Evolutionary conservation across 2,797 vertebrate species (phyloP).

Genomic region (Enteromius mattozi): DNA sequence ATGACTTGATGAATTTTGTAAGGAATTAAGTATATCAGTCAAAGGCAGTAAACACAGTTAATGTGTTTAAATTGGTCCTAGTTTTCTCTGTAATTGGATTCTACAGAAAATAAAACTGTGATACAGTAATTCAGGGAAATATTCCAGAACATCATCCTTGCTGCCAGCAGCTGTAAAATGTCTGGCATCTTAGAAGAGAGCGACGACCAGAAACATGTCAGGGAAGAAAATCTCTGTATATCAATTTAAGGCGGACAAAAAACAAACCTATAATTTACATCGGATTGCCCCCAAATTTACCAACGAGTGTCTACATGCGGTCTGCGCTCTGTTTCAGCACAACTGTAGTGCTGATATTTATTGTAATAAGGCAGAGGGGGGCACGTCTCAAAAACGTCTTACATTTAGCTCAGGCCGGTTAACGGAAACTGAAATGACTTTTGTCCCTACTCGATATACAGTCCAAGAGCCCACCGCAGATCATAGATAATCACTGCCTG

Average conservation of each 20-base stretch:
- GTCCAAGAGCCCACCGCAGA: slow-evolving; percentile 48
- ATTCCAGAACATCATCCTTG: slow-evolving; percentile 47
- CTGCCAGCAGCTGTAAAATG: slow-evolving; percentile 56
- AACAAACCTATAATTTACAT: slow-evolving; percentile 59
- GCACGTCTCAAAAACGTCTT: slow-evolving; percentile 1
- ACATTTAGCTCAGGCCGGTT: slow-evolving; percentile 9
- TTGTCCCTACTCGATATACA: slow-evolving; percentile 18
- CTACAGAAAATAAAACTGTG: neutral
- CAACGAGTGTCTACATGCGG: slow-evolving; percentile 61
- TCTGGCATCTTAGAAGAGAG: slow-evolving; percentile 35
- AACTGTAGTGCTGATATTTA: slow-evolving; percentile 41
- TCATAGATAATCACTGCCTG: slow-evolving; percentile 33
- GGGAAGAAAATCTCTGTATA: slow-evolving; percentile 49
- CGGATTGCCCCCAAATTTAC: slow-evolving; percentile 33
- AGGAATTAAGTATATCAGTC: neutral
- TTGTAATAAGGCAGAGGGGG: neutral
- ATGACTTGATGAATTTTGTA: neutral
- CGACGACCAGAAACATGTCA: slow-evolving; percentile 48
- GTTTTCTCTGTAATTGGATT: slow-evolving; percentile 12
- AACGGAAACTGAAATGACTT: slow-evolving; percentile 34
- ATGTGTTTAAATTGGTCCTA: slow-evolving; percentile 15
- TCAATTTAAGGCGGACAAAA: slow-evolving; percentile 56
- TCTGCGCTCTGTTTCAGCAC: slow-evolving; percentile 53
- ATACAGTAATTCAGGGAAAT: slow-evolving; percentile 24
- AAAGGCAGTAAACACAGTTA: slow-evolving; percentile 7